Conservation (phyloP, 2,888 invertebrate species). For the Cyclophora punctaria region DNA sequence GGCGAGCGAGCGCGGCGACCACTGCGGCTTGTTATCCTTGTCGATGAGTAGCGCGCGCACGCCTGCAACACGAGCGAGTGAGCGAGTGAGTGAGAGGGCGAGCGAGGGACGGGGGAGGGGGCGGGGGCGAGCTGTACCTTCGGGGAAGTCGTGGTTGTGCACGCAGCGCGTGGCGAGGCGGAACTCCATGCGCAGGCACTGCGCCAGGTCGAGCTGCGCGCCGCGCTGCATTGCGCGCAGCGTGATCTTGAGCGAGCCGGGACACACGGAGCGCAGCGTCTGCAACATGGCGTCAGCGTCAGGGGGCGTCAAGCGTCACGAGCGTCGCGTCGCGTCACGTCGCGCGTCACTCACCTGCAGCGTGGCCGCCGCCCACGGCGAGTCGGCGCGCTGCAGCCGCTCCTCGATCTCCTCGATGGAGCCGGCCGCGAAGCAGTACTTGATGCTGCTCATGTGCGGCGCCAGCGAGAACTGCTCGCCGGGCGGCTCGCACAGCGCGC, state of each 20-base stretch:
- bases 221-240: slow-evolving; percentile 86
- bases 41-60: slow-evolving; percentile 92
- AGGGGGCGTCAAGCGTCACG: no score
- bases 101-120: neutral
- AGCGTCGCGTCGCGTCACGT: no score
- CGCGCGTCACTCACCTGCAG: no score
- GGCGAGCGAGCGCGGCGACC: slow-evolving; percentile 87
- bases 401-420: slow-evolving; percentile 87
- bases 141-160: slow-evolving; percentile 85
- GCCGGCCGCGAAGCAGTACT: slow-evolving; percentile 83
- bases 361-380: slow-evolving; percentile 87
- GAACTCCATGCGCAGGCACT: slow-evolving; percentile 94
- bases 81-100: neutral
- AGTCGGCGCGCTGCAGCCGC: slow-evolving; percentile 82
- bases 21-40: slow-evolving; percentile 93
- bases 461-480: slow-evolving; percentile 80
- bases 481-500: slow-evolving; percentile 76
- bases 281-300: slow-evolving; percentile 18
- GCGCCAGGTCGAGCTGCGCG: slow-evolving; percentile 80
- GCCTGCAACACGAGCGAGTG: slow-evolving; percentile 67
- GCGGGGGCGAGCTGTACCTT: slow-evolving; percentile 73
- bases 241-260: slow-evolving; percentile 93
- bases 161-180: slow-evolving; percentile 81
- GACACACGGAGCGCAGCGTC: slow-evolving; percentile 87
- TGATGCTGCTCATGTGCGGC: slow-evolving; percentile 82